Base-by-base conservation (phyloP, 2,113 vertebrate species). In the Oreochromis spilurus region DNA sequence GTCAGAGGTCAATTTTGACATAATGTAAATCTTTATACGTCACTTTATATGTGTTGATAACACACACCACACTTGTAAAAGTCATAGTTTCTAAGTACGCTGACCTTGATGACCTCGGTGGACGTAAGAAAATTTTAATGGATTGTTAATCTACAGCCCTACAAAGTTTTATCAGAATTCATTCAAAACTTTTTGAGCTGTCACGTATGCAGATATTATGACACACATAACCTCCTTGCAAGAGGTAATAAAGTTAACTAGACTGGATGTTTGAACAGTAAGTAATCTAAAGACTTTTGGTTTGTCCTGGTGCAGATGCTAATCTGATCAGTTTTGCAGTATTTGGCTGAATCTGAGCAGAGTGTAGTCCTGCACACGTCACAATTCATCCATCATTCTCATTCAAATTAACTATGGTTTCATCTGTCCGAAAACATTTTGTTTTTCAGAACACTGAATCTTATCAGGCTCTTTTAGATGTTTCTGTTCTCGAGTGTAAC, bases 11-110 rank as follows among this genome's bases (percentile, higher is more conserved):
- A 62, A 19, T 36, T 62, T 62, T 62, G 58, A 62, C 58, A 62
- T 1, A 0, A 62, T 2, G 31, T 36, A 62, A 36, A 36, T 62
- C 1, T 62, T 62, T 0, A 36, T n/a, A 62, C 2, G 0, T 36
- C 31, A 36, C 31, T 36, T 62, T 62, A 3, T 1, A 62, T 1
- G 9, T 36, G 58, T 62, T n/a, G 58, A 62, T n/a, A n/a, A 1
- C 17, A 62, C n/a, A 62, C 58, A 62, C 17, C 0, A 36, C 31
- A 62, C 17, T 62, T 36, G 9, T 36, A 36, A 12, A 62, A 62
- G 10, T 36, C 9, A 62, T n/a, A 36, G 31, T 62, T 62, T 62
- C 17, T 62, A 62, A 1, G 17, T 36, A 62, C 4, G 1, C 0
- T 12, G 17, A 62, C 17, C 31, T 62, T 62, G 7, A 36, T 7